Percentiles rank a stretch among this genome's conserved stretches.
These are phyloP conservation scores for Slavum lentiscoides DNA, from an alignment of 2,888 invertebrate species.

Conservation along the genomic window DNA sequence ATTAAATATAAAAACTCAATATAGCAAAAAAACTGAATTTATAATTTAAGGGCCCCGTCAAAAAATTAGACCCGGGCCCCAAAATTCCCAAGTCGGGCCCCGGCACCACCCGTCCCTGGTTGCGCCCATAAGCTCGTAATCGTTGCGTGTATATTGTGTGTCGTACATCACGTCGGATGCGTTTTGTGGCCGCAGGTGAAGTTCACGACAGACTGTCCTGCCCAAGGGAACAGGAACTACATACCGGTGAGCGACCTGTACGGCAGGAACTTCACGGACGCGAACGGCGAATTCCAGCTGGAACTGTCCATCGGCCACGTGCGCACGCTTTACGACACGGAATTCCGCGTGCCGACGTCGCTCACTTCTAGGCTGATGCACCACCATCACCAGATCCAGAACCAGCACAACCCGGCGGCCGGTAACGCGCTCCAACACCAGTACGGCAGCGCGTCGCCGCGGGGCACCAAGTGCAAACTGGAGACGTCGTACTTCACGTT, in stretches of 20 bases:
- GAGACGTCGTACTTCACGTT: constrained; percentile 76
- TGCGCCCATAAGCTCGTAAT: too few species aligned
- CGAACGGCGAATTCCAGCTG: constrained; percentile 78
- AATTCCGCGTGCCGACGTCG: constrained; percentile 68
- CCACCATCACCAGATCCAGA: constrained; percentile 56
- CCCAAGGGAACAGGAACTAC: constrained; percentile 74
- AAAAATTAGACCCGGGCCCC: too few species aligned
- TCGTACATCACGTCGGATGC: background rate
- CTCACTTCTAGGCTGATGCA: constrained; percentile 55
- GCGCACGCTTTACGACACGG: constrained; percentile 74
- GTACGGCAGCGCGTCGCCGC: constrained; percentile 54
- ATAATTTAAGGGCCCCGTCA: too few species aligned
- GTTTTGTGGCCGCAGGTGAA: constrained; percentile 60
- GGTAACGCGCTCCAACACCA: constrained; percentile 55
- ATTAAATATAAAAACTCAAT: too few species aligned
- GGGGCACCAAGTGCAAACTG: constrained; percentile 59
- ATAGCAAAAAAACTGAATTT: too few species aligned
- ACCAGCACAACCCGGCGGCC: constrained; percentile 57
- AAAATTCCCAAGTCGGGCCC: too few species aligned
- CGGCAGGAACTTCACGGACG: constrained; percentile 74
- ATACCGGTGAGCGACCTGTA: constrained; percentile 73
- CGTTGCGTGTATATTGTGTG: background rate
- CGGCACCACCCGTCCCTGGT: too few species aligned
- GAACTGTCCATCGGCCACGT: constrained; percentile 78
- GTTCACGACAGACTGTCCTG: constrained; percentile 71